Evolutionary conservation across 2,113 vertebrate genomes (phyloP).

Genomic region (Montifringilla adamsi): DNA sequence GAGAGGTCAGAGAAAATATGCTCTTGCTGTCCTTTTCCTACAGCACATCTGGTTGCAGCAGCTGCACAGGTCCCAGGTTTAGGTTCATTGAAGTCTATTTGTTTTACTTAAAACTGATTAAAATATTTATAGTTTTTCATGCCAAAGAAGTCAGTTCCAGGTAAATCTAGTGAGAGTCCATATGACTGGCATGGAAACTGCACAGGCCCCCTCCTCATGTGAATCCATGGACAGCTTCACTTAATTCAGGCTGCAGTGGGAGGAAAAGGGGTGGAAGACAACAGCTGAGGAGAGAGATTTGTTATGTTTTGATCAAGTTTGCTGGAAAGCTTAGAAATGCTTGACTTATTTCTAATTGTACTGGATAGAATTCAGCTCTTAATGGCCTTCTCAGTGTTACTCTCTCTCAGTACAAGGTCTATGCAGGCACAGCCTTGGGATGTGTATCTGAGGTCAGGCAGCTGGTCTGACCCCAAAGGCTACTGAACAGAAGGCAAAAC

Average conservation of each 20-base stretch:
- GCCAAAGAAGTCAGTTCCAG: neutral
- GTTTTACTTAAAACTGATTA: neutral
- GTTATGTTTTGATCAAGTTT: neutral
- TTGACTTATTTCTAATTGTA: neutral
- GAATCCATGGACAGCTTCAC: neutral
- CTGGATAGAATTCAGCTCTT: neutral
- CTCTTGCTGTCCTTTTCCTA: neutral
- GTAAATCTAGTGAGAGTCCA: neutral
- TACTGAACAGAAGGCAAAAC: neutral
- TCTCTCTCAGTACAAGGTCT: neutral
- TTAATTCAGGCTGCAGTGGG: neutral
- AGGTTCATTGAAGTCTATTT: neutral
- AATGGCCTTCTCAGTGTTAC: accelerated
- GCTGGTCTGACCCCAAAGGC: neutral
- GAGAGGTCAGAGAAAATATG: neutral
- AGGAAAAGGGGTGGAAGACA: neutral
- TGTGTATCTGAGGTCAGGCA: neutral
- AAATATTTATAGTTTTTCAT: neutral
- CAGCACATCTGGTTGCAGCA: neutral
- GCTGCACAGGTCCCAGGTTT: neutral
- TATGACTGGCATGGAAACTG: neutral
- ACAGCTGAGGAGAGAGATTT: neutral
- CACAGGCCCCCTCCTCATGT: neutral
- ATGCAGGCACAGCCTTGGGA: neutral
- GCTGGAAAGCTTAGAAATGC: neutral